Evolutionary conservation across 2,888 invertebrate species (phyloP).

Genomic region (Folsomia manolachei): DNA sequence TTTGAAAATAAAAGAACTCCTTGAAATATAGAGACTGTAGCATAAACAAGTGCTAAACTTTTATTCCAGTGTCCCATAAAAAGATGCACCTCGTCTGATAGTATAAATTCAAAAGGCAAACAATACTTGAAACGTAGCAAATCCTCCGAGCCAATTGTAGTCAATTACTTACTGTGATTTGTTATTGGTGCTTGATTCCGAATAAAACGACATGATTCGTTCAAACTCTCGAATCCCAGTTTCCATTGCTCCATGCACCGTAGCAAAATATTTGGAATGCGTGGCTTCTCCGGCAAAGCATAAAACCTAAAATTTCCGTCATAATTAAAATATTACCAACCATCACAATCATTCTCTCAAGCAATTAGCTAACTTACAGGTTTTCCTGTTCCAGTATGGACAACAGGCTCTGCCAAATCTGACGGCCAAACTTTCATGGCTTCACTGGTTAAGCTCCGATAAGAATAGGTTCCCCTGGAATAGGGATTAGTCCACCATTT

Average conservation of each 20-base stretch:
- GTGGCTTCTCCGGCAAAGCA: conserved; percentile 55
- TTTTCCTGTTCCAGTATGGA: background rate
- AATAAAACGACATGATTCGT: conserved; percentile 56
- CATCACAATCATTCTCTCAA: background rate
- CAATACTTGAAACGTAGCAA: no score
- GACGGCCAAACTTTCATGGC: conserved; percentile 57
- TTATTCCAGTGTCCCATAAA: no score
- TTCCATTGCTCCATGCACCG: conserved; percentile 71
- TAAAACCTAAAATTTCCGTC: conserved; percentile 35
- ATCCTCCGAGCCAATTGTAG: no score
- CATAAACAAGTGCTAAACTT: no score
- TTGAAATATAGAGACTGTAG: no score
- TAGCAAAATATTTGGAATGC: conserved; percentile 53
- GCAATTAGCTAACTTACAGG: background rate
- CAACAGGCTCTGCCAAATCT: conserved; percentile 63
- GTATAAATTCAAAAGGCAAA: no score
- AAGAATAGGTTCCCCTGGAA: conserved; percentile 71
- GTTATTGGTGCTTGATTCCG: no score
- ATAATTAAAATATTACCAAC: background rate
- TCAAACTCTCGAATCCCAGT: conserved; percentile 72
- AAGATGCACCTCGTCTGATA: no score
- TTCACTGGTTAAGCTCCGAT: conserved; percentile 60
- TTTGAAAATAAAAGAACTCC: no score
- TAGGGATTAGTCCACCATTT: conserved; percentile 68
- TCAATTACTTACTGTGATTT: no score